These are phyloP conservation scores for Tenthredo distinguenda DNA, from an alignment of 2,888 invertebrate genomes.

Conservation along the genomic window DNA sequence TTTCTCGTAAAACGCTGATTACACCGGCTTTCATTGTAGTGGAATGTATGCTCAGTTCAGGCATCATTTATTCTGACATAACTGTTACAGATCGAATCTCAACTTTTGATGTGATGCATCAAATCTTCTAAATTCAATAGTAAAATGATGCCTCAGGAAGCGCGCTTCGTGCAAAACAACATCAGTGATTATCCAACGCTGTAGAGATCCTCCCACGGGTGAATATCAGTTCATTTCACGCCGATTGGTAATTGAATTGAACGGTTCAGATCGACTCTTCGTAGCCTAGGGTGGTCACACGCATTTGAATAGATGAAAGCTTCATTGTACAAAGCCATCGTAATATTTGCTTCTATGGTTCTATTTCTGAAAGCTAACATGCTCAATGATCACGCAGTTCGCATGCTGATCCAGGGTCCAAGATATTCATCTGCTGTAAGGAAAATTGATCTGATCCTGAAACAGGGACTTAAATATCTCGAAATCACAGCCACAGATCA, in stretches of 20 bases:
- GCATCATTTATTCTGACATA: slow-evolving; percentile 28
- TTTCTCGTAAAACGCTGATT: slow-evolving; percentile 12
- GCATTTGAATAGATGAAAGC: slow-evolving; percentile 23
- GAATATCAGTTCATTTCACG: slow-evolving; percentile 43
- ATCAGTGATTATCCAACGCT: background rate
- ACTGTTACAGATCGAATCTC: background rate
- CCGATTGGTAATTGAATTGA: slow-evolving; percentile 23
- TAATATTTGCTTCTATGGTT: background rate
- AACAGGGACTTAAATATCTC: background rate
- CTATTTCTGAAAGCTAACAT: too few species aligned
- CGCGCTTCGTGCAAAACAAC: background rate
- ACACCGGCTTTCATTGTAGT: slow-evolving; percentile 16
- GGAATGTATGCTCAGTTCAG: background rate
- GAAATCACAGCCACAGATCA: background rate
- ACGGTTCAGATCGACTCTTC: background rate
- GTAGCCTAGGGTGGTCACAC: slow-evolving; percentile 25
- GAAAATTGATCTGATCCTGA: background rate
- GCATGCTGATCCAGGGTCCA: background rate
- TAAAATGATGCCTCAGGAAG: slow-evolving; percentile 10
- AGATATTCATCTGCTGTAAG: background rate
- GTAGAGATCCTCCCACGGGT: slow-evolving; percentile 1
- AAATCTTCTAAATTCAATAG: slow-evolving; percentile 2
- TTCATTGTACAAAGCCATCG: slow-evolving; percentile 19
- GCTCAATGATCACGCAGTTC: background rate
- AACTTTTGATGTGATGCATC: slow-evolving; percentile 30